Evolutionary conservation across 2,113 vertebrate species (phyloP), one percentile per base, ranked within the genome.

Genomic region (Psilopogon haemacephalus): DNA sequence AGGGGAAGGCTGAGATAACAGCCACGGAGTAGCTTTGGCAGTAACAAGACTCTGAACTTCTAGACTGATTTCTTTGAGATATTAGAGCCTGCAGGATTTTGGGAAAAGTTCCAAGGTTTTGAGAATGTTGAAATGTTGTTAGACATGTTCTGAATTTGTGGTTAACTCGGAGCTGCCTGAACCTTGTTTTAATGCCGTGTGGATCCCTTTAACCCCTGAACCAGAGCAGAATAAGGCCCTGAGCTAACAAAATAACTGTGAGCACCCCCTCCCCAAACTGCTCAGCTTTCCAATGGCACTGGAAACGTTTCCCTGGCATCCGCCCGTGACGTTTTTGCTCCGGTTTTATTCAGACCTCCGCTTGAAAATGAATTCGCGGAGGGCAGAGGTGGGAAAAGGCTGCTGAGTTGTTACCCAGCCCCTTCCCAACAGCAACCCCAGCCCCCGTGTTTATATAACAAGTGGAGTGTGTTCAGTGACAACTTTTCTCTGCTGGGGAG

Each of bases 61-160:
- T 58, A 48, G 44, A 33, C 37, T 38, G 76, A 62, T 89, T 88
- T 87, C 89, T 79, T 79, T 4, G 4, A 56, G 90, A 89, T 88
- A 64, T 50, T 30, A 54, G 3, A 94, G 91, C 87, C 89, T 81
- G 82, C 52, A 77, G 69, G 30, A 32, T 60, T 73, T 65, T 6
- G 10, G 95, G 94, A 91, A 71, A 33, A 46, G 28, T 88, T 91
- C 95, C 90, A 92, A 92, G 88, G 64, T 44, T 75, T 16, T 3
- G 55, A 62, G 93, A 88, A 94, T 72, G 84, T 70, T 84, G 48
- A 87, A 90, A 81, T 38, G 84, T 82, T 90, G 63, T 89, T 81
- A 90, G 95, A 80, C 72, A 54, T 94, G 89, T 88, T 96, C 97
- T 89, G 92, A 95, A 90, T 93, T 70, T 93, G 90, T 63, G 97